Evolutionary conservation across 1,140 invertebrate genomes (phyloP).

Genomic region (Ips nitidus): DNA sequence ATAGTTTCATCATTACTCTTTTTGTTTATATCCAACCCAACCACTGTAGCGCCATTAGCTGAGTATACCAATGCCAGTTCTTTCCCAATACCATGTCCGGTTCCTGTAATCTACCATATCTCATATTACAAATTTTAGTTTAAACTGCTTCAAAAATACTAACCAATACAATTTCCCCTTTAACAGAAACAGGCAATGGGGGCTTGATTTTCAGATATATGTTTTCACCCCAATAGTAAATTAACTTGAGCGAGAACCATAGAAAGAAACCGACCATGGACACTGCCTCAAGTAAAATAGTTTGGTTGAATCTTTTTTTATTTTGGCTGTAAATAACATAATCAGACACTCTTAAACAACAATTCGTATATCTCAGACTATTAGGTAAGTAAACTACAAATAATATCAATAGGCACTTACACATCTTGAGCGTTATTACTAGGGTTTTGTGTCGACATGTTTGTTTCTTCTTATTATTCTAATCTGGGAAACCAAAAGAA

Average conservation of each 20-base stretch:
- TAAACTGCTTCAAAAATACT: background rate
- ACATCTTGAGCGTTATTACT: too few species aligned
- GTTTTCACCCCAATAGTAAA: conserved; percentile 47
- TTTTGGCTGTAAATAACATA: too few species aligned
- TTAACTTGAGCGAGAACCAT: conserved; percentile 8
- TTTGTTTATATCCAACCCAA: conserved; percentile 88
- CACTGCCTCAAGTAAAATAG: background rate
- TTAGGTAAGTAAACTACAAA: too few species aligned
- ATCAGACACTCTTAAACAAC: too few species aligned
- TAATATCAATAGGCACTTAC: too few species aligned
- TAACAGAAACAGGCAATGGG: conserved; percentile 53
- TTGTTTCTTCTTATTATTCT: too few species aligned
- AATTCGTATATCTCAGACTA: too few species aligned
- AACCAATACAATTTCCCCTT: conserved; percentile 61
- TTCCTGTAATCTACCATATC: conserved; percentile 74
- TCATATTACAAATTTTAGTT: conserved; percentile 5
- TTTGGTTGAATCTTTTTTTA: background rate
- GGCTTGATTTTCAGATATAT: conserved; percentile 10
- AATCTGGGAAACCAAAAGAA: too few species aligned
- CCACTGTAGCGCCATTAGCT: conserved; percentile 72
- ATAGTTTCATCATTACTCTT: conserved; percentile 68
- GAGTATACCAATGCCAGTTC: conserved; percentile 80
- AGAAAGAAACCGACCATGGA: background rate
- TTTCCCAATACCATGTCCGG: conserved; percentile 89
- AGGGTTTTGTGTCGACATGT: too few species aligned